Percentiles rank a stretch among this genome's conserved stretches.
These are phyloP conservation scores for Exaiptasia diaphana DNA, from an alignment of 64 coral and sea anemone genomes.

Conservation along the genomic window DNA sequence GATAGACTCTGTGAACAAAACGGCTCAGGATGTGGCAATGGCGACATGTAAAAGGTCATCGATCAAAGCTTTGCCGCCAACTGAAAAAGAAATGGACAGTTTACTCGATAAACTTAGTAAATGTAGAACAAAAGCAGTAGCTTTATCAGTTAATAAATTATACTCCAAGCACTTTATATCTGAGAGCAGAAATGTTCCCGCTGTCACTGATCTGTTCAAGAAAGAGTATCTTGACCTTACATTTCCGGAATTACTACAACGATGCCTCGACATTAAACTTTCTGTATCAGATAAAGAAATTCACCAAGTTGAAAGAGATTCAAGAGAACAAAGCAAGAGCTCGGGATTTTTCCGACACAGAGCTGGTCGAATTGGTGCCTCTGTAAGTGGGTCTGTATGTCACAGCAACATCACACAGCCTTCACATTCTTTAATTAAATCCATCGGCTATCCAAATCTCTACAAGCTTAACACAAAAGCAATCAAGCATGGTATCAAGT, in stretches of 20 bases:
- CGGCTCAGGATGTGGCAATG: background rate
- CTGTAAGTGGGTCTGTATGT: slow-evolving; percentile 60
- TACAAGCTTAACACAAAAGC: slow-evolving; percentile 63
- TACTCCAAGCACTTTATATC: slow-evolving; percentile 54
- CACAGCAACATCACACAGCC: slow-evolving; percentile 67
- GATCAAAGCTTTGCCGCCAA: slow-evolving; percentile 8
- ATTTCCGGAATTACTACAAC: slow-evolving; percentile 53
- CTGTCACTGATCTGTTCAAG: slow-evolving; percentile 61
- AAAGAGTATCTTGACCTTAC: slow-evolving; percentile 67
- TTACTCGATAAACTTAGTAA: background rate
- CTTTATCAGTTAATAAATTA: background rate
- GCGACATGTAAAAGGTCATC: background rate
- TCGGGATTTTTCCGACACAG: slow-evolving; percentile 51
- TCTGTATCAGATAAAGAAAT: slow-evolving; percentile 64
- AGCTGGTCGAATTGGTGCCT: slow-evolving; percentile 44
- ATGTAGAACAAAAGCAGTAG: background rate
- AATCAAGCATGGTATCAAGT: slow-evolving; percentile 41
- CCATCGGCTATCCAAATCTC: slow-evolving; percentile 56
- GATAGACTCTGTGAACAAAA: background rate
- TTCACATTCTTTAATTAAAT: slow-evolving; percentile 62
- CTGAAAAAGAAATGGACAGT: slow-evolving; percentile 19
- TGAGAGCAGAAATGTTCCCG: slow-evolving; percentile 61
- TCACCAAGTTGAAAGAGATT: slow-evolving; percentile 64
- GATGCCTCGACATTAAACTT: slow-evolving; percentile 55
- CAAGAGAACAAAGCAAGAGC: slow-evolving; percentile 49